Percentiles rank a stretch among this genome's conserved stretches.
phyloP scores from a whole-genome alignment of 2,888 invertebrate species.

The Ochropacha duplaris region DNA sequence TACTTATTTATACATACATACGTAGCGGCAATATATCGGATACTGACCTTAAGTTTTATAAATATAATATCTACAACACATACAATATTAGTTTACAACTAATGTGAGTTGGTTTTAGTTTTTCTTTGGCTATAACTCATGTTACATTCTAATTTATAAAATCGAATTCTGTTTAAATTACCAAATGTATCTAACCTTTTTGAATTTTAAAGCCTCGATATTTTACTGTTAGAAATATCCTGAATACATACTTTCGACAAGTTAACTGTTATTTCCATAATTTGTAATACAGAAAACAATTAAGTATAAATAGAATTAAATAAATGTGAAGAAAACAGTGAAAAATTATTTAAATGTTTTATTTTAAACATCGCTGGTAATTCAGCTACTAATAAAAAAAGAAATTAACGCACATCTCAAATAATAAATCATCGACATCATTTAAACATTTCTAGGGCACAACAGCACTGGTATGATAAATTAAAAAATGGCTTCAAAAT shows the following conservation, averaged over 20 bases:
- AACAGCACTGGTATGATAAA: neutral
- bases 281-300: too few relatives aligned
- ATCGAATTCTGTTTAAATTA: neutral
- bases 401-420: too few relatives aligned
- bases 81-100: slow-evolving; percentile 12
- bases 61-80: slow-evolving; percentile 4
- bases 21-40: slow-evolving; percentile 11
- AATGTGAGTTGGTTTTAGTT: slow-evolving; percentile 35
- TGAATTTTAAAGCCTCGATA: neutral
- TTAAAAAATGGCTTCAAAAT: neutral
- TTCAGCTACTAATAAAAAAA: too few relatives aligned
- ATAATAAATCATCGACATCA: neutral
- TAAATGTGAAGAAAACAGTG: too few relatives aligned
- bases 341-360: too few relatives aligned
- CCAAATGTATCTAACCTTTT: neutral
- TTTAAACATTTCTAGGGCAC: neutral
- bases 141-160: slow-evolving; percentile 1
- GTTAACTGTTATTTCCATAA: too few relatives aligned
- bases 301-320: too few relatives aligned
- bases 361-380: too few relatives aligned
- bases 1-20: neutral
- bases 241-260: too few relatives aligned
- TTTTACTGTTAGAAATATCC: too few relatives aligned
- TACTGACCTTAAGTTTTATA: slow-evolving; percentile 23
- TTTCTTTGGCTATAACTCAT: slow-evolving; percentile 47